phyloP scores from a whole-genome alignment of 2,888 invertebrate species.

The Calameuta pallipes region DNA sequence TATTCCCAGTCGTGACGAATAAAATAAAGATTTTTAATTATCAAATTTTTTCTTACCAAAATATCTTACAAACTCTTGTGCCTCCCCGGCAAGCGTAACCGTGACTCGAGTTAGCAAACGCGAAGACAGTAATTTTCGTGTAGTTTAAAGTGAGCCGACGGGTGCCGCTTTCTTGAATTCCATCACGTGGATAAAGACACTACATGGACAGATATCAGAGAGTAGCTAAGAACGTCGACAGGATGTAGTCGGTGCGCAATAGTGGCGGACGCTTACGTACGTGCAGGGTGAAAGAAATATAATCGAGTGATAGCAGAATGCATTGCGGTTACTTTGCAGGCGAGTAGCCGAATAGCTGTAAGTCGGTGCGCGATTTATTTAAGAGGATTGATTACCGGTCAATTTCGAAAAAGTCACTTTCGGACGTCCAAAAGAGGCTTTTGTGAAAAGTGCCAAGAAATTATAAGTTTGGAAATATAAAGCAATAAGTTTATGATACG shows the following conservation, averaged over 20 bases:
- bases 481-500: neutral
- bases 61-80: too few relatives aligned
- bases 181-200: neutral
- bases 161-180: neutral
- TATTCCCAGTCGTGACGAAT: too few relatives aligned
- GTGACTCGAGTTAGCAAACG: too few relatives aligned
- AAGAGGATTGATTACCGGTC: neutral
- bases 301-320: neutral
- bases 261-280: neutral
- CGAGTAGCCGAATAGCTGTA: neutral
- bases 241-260: neutral
- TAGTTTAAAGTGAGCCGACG: neutral
- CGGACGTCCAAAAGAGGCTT: neutral
- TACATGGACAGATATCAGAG: neutral
- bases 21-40: too few relatives aligned
- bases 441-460: neutral
- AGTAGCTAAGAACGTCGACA: neutral
- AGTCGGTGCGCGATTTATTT: neutral
- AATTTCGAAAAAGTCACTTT: neutral
- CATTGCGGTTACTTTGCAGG: neutral
- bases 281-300: neutral
- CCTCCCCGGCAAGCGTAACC: too few relatives aligned
- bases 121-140: neutral
- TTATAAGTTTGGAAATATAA: neutral
- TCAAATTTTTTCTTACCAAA: too few relatives aligned